These are phyloP conservation scores for Aquatica leii DNA, from an alignment of 2,888 invertebrate species.

Conservation along the genomic window DNA sequence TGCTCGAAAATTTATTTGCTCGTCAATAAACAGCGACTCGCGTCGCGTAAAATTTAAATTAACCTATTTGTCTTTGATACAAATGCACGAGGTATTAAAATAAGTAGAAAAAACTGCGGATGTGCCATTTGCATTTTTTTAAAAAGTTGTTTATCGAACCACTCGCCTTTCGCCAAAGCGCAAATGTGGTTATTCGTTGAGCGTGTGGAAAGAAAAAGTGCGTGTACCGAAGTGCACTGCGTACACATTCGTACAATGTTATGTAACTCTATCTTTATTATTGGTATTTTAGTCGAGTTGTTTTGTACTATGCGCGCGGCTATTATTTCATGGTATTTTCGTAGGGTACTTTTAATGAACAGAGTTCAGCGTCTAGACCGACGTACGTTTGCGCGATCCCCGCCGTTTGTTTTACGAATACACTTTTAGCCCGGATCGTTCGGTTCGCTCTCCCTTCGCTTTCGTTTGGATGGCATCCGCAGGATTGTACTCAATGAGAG, in stretches of 20 bases:
- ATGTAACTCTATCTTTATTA: conserved; percentile 29
- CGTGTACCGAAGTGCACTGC: conserved; percentile 11
- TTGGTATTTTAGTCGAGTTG: conserved; percentile 38
- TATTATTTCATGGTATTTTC: conserved; percentile 35
- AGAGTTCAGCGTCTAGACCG: conserved; percentile 45
- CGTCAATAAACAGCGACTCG: conserved; percentile 20
- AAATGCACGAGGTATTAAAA: conserved; percentile 2
- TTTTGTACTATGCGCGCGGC: conserved; percentile 35
- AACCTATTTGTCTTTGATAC: conserved; percentile 13
- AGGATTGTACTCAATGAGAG: conserved; percentile 37
- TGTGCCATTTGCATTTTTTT: conserved; percentile 14
- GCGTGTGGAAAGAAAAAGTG: conserved; percentile 22
- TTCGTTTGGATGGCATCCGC: conserved; percentile 46
- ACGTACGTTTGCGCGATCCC: conserved; percentile 42
- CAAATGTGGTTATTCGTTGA: conserved; percentile 3
- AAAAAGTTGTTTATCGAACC: conserved; percentile 8
- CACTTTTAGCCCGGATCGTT: conserved; percentile 45
- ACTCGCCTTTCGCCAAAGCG: conserved; percentile 6
- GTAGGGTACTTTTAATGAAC: conserved; percentile 35
- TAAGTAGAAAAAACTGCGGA: conserved; percentile 13
- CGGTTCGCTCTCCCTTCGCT: conserved; percentile 46
- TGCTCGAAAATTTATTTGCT: conserved; percentile 16
- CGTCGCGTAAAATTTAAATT: conserved; percentile 13
- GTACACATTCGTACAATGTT: conserved; percentile 23
- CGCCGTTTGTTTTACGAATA: conserved; percentile 39